A percentile compares a stretch with the other conserved stretches of the same genome.
phyloP scores from a whole-genome alignment of 2,888 invertebrate species.

The Idaea straminata region DNA sequence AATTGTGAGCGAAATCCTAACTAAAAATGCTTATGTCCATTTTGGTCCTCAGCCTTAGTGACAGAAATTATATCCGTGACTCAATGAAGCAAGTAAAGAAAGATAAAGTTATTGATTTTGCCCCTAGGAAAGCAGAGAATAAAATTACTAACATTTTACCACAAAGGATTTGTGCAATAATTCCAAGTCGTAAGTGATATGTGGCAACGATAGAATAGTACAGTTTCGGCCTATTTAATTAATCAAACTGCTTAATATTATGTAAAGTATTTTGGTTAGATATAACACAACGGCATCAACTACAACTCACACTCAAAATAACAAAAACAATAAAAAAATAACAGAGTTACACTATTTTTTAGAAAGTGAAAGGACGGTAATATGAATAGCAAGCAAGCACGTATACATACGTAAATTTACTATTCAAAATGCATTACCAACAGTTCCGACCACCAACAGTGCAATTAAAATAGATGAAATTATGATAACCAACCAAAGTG shows the following conservation, averaged over 20 bases:
- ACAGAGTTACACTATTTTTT: conserved; percentile 20
- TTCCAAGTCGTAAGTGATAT: neutral
- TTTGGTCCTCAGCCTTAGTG: too few species aligned
- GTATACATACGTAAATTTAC: neutral
- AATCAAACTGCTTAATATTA: neutral
- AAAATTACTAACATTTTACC: neutral
- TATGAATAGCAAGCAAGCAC: conserved; percentile 15
- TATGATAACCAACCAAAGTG: neutral
- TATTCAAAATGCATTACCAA: neutral
- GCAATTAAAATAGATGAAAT: conserved; percentile 1
- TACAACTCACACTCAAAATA: conserved; percentile 21
- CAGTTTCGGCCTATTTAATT: neutral
- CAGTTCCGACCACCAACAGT: neutral
- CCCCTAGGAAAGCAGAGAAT: too few species aligned
- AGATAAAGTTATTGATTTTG: too few species aligned
- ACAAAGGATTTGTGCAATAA: neutral
- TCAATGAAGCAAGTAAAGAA: too few species aligned
- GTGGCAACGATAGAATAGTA: neutral
- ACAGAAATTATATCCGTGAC: too few species aligned
- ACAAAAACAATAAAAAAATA: conserved; percentile 14
- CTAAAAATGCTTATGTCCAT: too few species aligned
- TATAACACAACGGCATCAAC: neutral
- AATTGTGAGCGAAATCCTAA: too few species aligned
- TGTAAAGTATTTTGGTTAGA: neutral
- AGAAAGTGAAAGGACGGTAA: conserved; percentile 38